Evolutionary conservation across 2,113 vertebrate species (phyloP).

Genomic region (Pseudonaja textilis): DNA sequence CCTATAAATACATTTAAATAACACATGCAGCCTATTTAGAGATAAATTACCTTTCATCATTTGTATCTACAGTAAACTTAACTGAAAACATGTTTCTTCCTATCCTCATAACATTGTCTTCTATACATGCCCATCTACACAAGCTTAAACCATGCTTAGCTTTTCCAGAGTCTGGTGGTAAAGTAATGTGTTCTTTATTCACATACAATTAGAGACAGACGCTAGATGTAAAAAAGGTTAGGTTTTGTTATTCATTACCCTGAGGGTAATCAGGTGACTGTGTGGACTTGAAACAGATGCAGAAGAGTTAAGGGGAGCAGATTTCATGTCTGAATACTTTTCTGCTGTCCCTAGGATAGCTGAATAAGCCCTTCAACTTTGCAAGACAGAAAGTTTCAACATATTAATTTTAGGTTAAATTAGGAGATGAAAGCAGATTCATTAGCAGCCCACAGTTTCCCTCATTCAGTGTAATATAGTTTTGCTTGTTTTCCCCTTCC

Average conservation of each 20-base stretch:
- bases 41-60: not conserved
- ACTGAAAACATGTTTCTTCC: not conserved
- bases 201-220: not conserved
- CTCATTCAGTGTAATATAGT: not conserved
- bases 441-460: not conserved
- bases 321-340: not conserved
- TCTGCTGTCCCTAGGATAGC: not conserved
- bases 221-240: not conserved
- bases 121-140: not conserved
- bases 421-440: not conserved
- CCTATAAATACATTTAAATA: not conserved
- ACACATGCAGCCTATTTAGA: not conserved
- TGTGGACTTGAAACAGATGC: not conserved
- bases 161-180: not conserved
- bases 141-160: not conserved
- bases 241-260: not conserved
- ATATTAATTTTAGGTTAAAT: not conserved
- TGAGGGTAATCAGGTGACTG: not conserved
- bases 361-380: not conserved
- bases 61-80: not conserved
- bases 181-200: not conserved
- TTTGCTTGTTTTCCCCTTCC: not conserved
- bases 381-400: not conserved
- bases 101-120: not conserved
- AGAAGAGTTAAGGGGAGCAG: not conserved